Base-by-base conservation (phyloP, 2,113 vertebrate species). In the Lophochroa leadbeateri region DNA sequence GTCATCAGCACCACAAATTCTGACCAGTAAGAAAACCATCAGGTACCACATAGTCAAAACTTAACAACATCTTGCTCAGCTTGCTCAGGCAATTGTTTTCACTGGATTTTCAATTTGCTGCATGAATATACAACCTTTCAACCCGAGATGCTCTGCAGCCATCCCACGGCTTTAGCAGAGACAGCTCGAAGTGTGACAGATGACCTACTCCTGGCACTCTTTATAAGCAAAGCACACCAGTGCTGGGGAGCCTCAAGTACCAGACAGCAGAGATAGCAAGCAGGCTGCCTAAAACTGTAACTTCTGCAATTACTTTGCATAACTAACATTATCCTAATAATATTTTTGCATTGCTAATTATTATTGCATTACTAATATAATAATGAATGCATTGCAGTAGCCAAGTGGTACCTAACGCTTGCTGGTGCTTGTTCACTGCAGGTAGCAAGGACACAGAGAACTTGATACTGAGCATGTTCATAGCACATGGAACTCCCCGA, bases 141-240 rank as follows among this genome's bases (percentile, higher is more conserved):
- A 28, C 44, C n/a, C 1, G 0, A 18, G 37, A 27, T 9, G 53
- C 72, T 68, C 37, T 18, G 16, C n/a, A 28, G 17, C 64, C n/a
- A 11, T 44, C 5, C 0, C 1, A 17, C 0, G 6, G 50, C 44
- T 43, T n/a, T 9, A 35, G 67, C 63, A 33, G 47, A 13, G 17
- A 29, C 10, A 4, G 44, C 76, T 21, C 37, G 17, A 17, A 31
- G 43, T 1, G 60, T 7, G 47, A 15, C 13, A 16, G 37, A 4
- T 5, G 11, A 58, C 72, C 47, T 7, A 2, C 19, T 43, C 43
- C 79, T 12, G 23, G 29, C 25, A 11, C 13, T 64, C 21, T 58
- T 47, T 29, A 12, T 13, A 33, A 37, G 44, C 46, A 41, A 28
- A 70, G 14, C 29, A 0, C 6, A 5, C 11, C n/a, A 5, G 31